A percentile compares a stretch with the other conserved stretches of the same genome.
Evolutionary conservation across 1,140 invertebrate genomes (phyloP).

Genomic region (Dinothrombium tinctorium): DNA sequence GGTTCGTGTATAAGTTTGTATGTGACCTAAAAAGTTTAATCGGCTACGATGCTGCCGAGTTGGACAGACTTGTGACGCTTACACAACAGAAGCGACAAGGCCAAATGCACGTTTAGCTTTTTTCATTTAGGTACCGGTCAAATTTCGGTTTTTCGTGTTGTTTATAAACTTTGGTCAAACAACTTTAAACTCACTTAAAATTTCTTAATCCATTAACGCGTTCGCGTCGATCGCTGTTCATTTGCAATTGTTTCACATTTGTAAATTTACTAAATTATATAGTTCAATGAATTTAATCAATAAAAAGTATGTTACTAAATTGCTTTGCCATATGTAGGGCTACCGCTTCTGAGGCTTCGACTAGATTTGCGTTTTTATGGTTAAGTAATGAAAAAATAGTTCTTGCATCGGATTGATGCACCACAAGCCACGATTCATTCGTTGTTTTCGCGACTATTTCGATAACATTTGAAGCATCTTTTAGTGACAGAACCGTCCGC

Average conservation of each 20-base stretch:
- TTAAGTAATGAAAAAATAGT: slow-evolving; percentile 9
- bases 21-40: slow-evolving; percentile 56
- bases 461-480: slow-evolving; percentile 1
- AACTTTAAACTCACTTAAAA: too few relatives aligned
- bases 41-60: slow-evolving; percentile 51
- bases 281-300: too few relatives aligned
- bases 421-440: slow-evolving; percentile 9
- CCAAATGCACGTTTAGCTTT: too few relatives aligned
- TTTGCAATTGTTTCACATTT: neutral
- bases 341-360: slow-evolving; percentile 9
- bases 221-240: too few relatives aligned
- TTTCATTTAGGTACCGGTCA: too few relatives aligned
- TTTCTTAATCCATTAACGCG: too few relatives aligned
- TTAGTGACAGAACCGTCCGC: neutral
- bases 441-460: slow-evolving; percentile 11
- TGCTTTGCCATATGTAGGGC: neutral
- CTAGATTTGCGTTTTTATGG: slow-evolving; percentile 10
- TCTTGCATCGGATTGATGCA: neutral
- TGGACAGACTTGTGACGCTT: slow-evolving; percentile 41
- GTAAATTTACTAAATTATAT: too few relatives aligned
- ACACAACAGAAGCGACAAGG: slow-evolving; percentile 16
- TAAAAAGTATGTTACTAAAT: slow-evolving; percentile 10
- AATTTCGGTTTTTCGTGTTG: too few relatives aligned
- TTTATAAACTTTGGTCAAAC: too few relatives aligned
- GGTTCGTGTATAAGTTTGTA: slow-evolving; percentile 76